Evolutionary conservation across 92 coral and sea anemone genomes (phyloP), one percentile per base, ranked within the genome.

Genomic region (Porites divaricata): DNA sequence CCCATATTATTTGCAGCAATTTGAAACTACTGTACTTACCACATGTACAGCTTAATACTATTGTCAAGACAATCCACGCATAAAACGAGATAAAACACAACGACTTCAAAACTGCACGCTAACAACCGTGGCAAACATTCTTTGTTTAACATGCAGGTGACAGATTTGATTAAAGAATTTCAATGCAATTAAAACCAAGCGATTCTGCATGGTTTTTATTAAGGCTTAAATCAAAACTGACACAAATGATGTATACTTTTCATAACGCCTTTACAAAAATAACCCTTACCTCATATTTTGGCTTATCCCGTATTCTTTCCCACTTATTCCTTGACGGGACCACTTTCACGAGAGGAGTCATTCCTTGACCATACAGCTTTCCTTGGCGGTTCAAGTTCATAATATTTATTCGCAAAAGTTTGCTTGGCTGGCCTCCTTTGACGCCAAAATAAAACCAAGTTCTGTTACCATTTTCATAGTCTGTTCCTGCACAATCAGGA

Each of bases 371-470:
- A 72, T 96, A 96, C 23, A 96, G 78, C 69, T 95, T 96, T 28
- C 99, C 99, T 87, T 96, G 99, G 58, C 98, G 94, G 77, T 96
- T 96, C 73, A 95, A 74, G 78, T 96, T 96, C 99, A 96, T 92
- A 14, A 96, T 79, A 74, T 87, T 96, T 65, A 96, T 87, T 56
- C 95, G 92, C 28, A 96, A 35, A 49, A 96, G 85, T 65, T 94
- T 95, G 24, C 99, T 97, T 1, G 93, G 80, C 23, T 81, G 75
- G 19, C 99, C 95, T 49, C 99, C 99, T 79, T 89, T 96, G 17
- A 96, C 95, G 9, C 99, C 99, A 79, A 96, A 96, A 72, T 96
- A 81, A 89, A 96, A 96, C 99, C 99, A 96, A 14, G 98, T 96
- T 57, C 99, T 87, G 89, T 96, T 96, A 4, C 66, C 67, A 65